These are phyloP conservation scores for Neotoxoptera formosana DNA, from an alignment of 1,140 invertebrate species.

Conservation along the genomic window DNA sequence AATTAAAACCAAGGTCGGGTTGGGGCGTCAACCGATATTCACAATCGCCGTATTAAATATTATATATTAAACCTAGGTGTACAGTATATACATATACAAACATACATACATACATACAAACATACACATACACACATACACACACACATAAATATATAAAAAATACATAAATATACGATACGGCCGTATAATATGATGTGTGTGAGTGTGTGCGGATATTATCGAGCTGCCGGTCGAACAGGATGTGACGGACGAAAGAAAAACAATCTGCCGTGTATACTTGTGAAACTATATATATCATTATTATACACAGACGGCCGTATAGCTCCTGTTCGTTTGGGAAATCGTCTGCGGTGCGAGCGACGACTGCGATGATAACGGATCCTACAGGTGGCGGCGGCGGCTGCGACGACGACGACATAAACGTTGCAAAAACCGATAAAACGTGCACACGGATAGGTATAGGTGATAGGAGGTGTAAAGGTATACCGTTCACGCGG, in stretches of 20 bases:
- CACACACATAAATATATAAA: not conserved
- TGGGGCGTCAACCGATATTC: constrained; percentile 50
- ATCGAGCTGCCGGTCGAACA: constrained; percentile 25
- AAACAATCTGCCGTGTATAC: not conserved
- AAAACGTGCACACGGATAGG: not conserved
- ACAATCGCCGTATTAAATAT: not conserved
- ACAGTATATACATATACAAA: not conserved
- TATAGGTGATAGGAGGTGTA: not conserved
- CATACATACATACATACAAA: too few species aligned
- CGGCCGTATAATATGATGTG: not conserved
- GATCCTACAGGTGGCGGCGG: not conserved
- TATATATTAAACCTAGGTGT: not conserved
- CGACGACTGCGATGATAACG: not conserved
- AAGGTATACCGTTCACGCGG: not conserved
- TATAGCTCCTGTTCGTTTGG: not conserved
- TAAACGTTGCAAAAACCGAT: not conserved
- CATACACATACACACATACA: too few species aligned
- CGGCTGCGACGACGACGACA: not conserved
- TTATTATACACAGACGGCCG: not conserved
- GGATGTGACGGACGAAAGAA: constrained; percentile 26
- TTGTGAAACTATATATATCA: constrained; percentile 1
- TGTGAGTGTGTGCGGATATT: not conserved
- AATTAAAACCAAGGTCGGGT: constrained; percentile 31
- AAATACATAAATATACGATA: too few species aligned
- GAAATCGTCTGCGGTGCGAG: not conserved